Conservation (phyloP, 2,888 invertebrate species). For the Anthophora plumipes region DNA sequence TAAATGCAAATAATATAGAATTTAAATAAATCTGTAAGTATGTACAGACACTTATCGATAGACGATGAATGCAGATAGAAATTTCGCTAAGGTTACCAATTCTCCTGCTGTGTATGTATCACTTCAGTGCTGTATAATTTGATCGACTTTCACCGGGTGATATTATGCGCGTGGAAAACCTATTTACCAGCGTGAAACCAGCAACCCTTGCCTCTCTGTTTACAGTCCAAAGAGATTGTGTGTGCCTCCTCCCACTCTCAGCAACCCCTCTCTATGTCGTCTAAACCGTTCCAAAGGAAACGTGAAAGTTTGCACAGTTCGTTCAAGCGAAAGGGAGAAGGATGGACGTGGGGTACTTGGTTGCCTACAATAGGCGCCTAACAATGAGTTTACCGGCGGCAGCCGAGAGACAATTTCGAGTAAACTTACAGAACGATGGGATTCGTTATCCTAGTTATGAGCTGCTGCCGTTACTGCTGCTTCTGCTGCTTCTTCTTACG, state of each 20-base stretch:
- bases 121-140: conserved; percentile 33
- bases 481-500: conserved; percentile 50
- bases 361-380: conserved; percentile 53
- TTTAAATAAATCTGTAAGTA: too few species aligned
- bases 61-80: neutral
- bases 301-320: conserved; percentile 63
- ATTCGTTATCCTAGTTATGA: conserved; percentile 64
- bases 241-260: too few species aligned
- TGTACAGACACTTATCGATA: too few species aligned
- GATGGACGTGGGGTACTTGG: conserved; percentile 51
- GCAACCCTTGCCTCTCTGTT: conserved; percentile 46
- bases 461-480: conserved; percentile 15
- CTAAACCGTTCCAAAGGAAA: conserved; percentile 54
- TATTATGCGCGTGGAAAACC: conserved; percentile 54
- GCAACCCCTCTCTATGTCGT: conserved; percentile 55
- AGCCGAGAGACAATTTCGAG: conserved; percentile 56
- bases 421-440: conserved; percentile 62
- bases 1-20: too few species aligned
- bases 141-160: conserved; percentile 45
- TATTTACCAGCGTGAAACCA: conserved; percentile 44
- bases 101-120: neutral
- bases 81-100: conserved; percentile 2
- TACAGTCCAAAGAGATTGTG: conserved; percentile 58
- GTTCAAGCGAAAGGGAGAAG: conserved; percentile 50
- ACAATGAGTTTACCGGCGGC: conserved; percentile 62